These are phyloP conservation scores for Drosophila buzzatii DNA, from an alignment of 2,888 invertebrate species.

Conservation along the genomic window DNA sequence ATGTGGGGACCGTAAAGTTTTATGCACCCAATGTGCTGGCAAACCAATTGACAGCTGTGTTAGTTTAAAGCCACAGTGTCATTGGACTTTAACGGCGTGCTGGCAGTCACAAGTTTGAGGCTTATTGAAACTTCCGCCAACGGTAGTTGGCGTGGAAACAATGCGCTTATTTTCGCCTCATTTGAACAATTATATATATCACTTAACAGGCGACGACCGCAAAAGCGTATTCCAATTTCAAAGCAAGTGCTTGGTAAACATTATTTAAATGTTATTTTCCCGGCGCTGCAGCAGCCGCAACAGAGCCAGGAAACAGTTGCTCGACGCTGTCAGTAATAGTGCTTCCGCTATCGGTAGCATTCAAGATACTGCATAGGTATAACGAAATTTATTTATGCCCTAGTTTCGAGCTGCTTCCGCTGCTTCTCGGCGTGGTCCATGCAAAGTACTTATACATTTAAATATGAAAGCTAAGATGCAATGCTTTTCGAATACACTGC, in stretches of 20 bases:
- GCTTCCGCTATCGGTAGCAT: conserved; percentile 9
- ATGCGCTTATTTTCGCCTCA: conserved; percentile 37
- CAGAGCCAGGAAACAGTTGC: conserved; percentile 11
- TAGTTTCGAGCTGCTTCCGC: conserved; percentile 41
- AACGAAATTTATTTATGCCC: conserved; percentile 14
- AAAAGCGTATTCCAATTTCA: conserved; percentile 52
- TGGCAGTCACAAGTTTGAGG: conserved; percentile 11
- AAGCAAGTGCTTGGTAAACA: conserved; percentile 48
- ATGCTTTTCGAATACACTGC: conserved; percentile 36
- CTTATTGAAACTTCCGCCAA: conserved; percentile 40
- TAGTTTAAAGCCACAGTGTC: conserved; percentile 47
- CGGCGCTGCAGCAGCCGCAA: conserved; percentile 26
- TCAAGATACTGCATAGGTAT: conserved; percentile 11
- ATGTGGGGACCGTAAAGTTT: conserved; percentile 63
- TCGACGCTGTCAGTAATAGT: conserved; percentile 37
- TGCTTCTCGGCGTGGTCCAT: conserved; percentile 5
- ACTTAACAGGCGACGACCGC: conserved; percentile 38
- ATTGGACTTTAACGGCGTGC: conserved; percentile 33
- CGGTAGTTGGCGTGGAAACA: conserved; percentile 28
- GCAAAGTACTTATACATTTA: conserved; percentile 5
- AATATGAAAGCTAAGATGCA: neutral
- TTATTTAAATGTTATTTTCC: conserved; percentile 65
- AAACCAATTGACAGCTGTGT: conserved; percentile 67
- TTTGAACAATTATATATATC: conserved; percentile 63
- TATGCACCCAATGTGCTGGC: conserved; percentile 67